Evolutionary conservation across 1,140 invertebrate species (phyloP), one percentile per base, ranked within the genome.

Genomic region (Ganaspis sp.): DNA sequence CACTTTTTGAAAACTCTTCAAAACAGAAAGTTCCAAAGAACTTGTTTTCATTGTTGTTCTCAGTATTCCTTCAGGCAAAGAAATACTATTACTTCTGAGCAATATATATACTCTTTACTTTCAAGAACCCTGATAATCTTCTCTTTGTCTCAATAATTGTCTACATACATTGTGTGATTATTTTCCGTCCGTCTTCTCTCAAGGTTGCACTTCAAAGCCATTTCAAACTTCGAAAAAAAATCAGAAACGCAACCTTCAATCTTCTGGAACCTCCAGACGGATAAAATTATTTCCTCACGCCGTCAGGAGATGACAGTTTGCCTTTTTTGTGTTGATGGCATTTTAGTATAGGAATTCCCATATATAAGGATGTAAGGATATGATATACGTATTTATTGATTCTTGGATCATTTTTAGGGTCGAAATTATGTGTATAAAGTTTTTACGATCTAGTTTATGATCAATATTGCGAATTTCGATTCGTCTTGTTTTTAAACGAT

Each of bases 201-300:
- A 49, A 49, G 45, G 45, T 17, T 49, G 45, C n/a, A 49, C 17
- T 49, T 49, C 45, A 49, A 45, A 45, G 42, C n/a, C 42, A 45
- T 45, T 45, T 45, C 42, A 45, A 45, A 45, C 42, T n/a, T 12
- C n/a, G 17, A 49, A 49, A 49, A 49, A 17, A 15, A 49, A 45
- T 45, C 42, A 45, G 45, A 49, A 45, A 45, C n/a, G 12, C n/a
- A 15, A 49, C 45, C 45, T 49, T 49, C 45, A 49, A 49, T 49
- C 3, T 17, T 49, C 45, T 5, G 45, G 17, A 49, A 49, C 45
- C 45, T 49, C n/a, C n/a, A 49, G 45, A 49, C 45, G 6, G 29
- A 34, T 34, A 34, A 34, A 34, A 34, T 34, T 34, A 34, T 34
- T 34, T 34, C 29, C 29, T 6, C 29, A 34, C 6, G 6, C 29